These are phyloP conservation scores for Zapus hudsonius DNA, from an alignment of 2,113 vertebrate genomes.

Conservation along the genomic window DNA sequence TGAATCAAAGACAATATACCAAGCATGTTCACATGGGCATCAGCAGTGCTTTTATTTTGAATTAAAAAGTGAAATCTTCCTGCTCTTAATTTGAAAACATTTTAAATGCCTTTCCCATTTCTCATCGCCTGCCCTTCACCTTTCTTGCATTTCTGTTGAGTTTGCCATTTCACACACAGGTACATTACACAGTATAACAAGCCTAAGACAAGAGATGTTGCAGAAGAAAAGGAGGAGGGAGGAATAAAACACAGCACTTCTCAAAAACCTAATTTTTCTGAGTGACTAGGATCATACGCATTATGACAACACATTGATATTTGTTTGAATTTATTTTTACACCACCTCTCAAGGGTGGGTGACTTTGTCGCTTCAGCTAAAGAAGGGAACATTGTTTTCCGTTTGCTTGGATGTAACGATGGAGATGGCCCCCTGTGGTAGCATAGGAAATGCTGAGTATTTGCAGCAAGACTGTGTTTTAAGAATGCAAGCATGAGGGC, in stretches of 20 bases:
- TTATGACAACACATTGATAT: not conserved
- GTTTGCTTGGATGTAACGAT: not conserved
- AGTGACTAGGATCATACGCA: not conserved
- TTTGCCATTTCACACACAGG: conserved; percentile 1
- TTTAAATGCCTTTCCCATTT: not conserved
- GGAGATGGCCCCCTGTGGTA: not conserved
- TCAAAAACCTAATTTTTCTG: not conserved
- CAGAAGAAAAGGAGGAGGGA: not conserved
- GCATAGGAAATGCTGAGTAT: not conserved
- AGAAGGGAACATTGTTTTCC: not conserved
- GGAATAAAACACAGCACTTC: not conserved
- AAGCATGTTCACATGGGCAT: not conserved
- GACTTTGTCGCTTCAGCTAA: not conserved
- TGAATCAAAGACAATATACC: not conserved
- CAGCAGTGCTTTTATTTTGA: not conserved
- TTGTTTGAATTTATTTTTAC: conserved; percentile 13
- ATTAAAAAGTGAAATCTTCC: conserved; percentile 1
- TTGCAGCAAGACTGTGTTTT: not conserved
- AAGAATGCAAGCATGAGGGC: not conserved
- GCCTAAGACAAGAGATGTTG: not conserved
- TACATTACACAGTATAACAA: not conserved
- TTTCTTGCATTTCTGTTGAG: not conserved
- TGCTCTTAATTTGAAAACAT: not conserved
- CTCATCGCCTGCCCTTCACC: not conserved
- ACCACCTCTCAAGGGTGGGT: not conserved